These are phyloP conservation scores for Spizaetus ornatus DNA, from an alignment of 2,113 vertebrate genomes.

Conservation along the genomic window DNA sequence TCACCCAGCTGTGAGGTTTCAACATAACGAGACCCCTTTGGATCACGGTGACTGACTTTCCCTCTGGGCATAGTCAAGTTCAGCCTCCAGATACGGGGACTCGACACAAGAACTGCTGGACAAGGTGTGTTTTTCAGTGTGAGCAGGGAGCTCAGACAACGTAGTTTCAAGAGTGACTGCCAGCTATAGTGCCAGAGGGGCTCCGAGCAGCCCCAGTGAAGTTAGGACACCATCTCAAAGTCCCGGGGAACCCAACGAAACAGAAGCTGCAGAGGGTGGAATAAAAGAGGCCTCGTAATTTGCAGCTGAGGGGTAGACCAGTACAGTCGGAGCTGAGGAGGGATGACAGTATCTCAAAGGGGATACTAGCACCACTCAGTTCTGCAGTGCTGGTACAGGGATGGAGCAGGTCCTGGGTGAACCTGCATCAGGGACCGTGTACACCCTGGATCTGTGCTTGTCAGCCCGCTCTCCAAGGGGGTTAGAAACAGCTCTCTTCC, in stretches of 20 bases:
- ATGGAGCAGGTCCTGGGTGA: not conserved
- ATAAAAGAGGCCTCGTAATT: not conserved
- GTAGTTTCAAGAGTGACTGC: not conserved
- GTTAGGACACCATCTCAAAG: not conserved
- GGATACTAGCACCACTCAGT: not conserved
- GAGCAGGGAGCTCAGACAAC: not conserved
- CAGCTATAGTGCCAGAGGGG: not conserved
- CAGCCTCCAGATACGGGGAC: not conserved
- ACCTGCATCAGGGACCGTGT: not conserved
- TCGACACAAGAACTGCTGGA: not conserved
- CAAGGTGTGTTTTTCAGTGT: not conserved
- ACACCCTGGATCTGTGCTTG: not conserved
- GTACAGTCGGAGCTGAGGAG: not conserved
- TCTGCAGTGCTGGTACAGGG: not conserved
- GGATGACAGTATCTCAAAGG: not conserved
- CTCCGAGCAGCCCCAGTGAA: not conserved
- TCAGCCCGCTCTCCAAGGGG: not conserved
- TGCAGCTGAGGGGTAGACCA: not conserved
- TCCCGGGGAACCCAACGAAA: not conserved
- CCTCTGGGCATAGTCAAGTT: not conserved
- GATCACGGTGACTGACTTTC: not conserved
- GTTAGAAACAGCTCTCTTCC: not conserved
- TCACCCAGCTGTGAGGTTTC: not conserved
- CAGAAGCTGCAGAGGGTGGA: not conserved
- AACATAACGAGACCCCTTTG: not conserved